These are phyloP conservation scores for Lasiommata megera DNA, from an alignment of 2,888 invertebrate genomes.

Conservation along the genomic window DNA sequence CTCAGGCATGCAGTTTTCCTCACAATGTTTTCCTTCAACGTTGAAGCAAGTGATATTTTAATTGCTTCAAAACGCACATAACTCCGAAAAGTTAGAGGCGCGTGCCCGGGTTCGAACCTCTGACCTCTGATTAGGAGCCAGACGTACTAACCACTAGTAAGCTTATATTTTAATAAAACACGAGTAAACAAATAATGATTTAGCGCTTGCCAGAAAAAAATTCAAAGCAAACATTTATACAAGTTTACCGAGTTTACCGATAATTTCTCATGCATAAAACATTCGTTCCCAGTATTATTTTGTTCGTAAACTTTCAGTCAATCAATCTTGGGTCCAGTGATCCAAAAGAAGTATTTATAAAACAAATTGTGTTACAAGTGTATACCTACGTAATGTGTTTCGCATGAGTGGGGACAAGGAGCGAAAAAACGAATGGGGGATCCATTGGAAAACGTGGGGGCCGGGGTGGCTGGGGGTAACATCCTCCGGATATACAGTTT, in stretches of 20 bases:
- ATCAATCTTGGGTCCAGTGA: slow-evolving; percentile 38
- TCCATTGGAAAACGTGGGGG: slow-evolving; percentile 54
- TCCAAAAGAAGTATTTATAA: slow-evolving; percentile 45
- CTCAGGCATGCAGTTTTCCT: too few species aligned
- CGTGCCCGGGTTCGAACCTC: too few species aligned
- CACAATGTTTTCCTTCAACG: too few species aligned
- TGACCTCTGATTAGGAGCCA: too few species aligned
- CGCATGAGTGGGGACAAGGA: slow-evolving; percentile 56
- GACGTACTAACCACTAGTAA: too few species aligned
- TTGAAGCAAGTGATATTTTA: too few species aligned
- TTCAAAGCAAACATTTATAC: slow-evolving; percentile 2
- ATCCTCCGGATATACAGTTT: slow-evolving; percentile 55
- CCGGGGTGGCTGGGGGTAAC: slow-evolving; percentile 34
- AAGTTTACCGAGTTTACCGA: neutral
- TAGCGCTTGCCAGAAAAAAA: neutral
- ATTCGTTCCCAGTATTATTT: slow-evolving; percentile 14
- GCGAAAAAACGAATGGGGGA: slow-evolving; percentile 46
- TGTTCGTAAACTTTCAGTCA: slow-evolving; percentile 27
- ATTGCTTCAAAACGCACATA: too few species aligned
- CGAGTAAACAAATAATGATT: neutral
- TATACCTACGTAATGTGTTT: slow-evolving; percentile 51
- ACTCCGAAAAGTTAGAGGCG: too few species aligned
- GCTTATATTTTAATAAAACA: too few species aligned
- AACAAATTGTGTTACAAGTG: slow-evolving; percentile 55
- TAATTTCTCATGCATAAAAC: slow-evolving; percentile 14